Base-by-base conservation (phyloP, 1,140 invertebrate species). In the Neodiprion virginianus region DNA sequence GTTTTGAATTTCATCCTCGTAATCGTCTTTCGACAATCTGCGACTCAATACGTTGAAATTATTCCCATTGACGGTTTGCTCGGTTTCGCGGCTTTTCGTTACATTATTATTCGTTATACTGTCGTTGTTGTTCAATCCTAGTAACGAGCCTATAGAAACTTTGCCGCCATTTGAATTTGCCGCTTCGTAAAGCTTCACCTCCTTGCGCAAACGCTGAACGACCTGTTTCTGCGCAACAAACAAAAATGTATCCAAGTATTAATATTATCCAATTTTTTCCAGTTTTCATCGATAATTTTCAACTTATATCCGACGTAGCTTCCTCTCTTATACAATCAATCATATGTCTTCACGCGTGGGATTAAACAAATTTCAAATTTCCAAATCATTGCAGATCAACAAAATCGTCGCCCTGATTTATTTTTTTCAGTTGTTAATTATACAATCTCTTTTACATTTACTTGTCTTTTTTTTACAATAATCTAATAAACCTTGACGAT, bases 141-240 rank as follows among this genome's bases (percentile, higher is more conserved):
- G 79, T 8, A 85, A 74, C 69, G 84, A 76, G 0, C 83, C 80
- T 53, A 87, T 75, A 12, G 85, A 83, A 81, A 86, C 74, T 82
- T 83, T 83, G 23, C 77, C 78, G 17, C 81, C 84, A 47, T 86
- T 87, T 67, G 79, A 78, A 75, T 83, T 86, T 49, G 82, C 80
- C 72, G 80, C 80, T 73, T 83, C 83, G 76, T 75, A 82, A 23
- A 78, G 70, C 49, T 85, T 83, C 8, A 86, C 83, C 73, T 87
- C 86, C 70, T 82, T 85, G 74, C 86, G 84, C 81, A 88, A 74
- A 12, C 81, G 83, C 76, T 85, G 79, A 28, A 87, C 78, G 65
- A 86, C 75, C 77, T 86, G 81, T 73, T 86, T 88, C 86, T 88
- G 79, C 76, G 79, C 76, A 78, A 71, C 71, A 76, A 4, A 61